Base-by-base conservation (phyloP, 2,888 invertebrate genomes). In the Alsophila aescularia region DNA sequence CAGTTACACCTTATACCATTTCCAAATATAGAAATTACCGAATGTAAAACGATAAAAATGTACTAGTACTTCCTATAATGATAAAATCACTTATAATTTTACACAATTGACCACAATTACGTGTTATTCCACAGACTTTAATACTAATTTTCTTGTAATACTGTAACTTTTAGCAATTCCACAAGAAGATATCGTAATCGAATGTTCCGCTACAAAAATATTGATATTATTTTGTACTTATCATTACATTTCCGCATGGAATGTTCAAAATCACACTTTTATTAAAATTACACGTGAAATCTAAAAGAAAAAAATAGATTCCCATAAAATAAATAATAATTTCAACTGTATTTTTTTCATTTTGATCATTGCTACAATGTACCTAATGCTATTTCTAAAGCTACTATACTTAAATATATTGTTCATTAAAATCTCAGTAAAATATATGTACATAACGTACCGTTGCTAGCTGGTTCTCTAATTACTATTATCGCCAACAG, bases 161-260 rank as follows among this genome's bases (percentile, higher is more conserved):
- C 87, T 89, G 87, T 73, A 76, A 80, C 73, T 77, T n/a, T 78
- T 84, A 84, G 77, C 81, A 83, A 89, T 85, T 81, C 77, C 81
- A 77, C 81, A 75, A 74, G 75, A 57, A 72, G n/a, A 3, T 29
- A 72, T 75, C 69, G 67, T 74, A 75, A 74, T 81, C 81, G 67
- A 81, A 80, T 70, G 72, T 79, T 83, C 79, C 69, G 73, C 73
- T 89, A 90, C 84, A 91, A 89, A 90, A 90, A 90, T 90, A 90
- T 91, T 80, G 77, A 77, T 87, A 84, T 85, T 74, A 32, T 87
- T 90, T 90, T 90, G 90, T 91, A 90, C 90, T 91, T 87, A 82
- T 83, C 76, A 85, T 86, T 84, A 87, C 84, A 88, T 82, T 87
- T 84, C 87, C 86, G 75, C 68, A 70, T 88, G 90, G 90, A 91